Evolutionary conservation across 2,797 vertebrate genomes (phyloP).

Genomic region (Rhabdomys pumilio): DNA sequence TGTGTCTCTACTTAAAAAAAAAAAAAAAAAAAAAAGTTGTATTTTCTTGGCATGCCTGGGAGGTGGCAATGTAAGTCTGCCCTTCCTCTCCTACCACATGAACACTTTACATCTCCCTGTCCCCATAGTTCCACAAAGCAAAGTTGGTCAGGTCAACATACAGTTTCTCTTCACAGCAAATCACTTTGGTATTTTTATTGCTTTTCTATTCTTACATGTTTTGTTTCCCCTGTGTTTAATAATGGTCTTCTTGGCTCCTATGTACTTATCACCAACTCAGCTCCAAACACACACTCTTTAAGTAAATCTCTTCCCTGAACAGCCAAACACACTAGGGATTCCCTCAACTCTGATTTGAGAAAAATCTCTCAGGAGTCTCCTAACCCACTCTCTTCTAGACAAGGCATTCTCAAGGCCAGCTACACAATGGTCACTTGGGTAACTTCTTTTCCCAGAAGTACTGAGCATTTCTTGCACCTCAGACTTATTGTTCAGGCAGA

Average conservation of each 20-base stretch:
- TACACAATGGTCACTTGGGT: not conserved
- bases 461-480: not conserved
- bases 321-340: not conserved
- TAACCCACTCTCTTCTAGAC: not conserved
- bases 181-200: not conserved
- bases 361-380: not conserved
- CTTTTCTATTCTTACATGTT: constrained; percentile 34
- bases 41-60: not conserved
- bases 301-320: not conserved
- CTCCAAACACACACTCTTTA: not conserved
- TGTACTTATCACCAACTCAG: not conserved
- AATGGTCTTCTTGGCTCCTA: not conserved
- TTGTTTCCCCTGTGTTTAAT: constrained; percentile 15
- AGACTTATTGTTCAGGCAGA: not conserved
- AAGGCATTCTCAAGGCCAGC: not conserved
- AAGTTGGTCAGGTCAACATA: not conserved
- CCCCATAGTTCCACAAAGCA: not conserved
- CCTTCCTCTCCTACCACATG: not conserved
- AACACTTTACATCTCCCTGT: not conserved
- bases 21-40: not conserved
- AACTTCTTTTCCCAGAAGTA: not conserved
- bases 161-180: constrained; percentile 13
- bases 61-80: not conserved
- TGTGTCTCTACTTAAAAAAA: not conserved
- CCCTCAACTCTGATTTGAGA: not conserved